Evolutionary conservation across 1,140 invertebrate genomes (phyloP), one percentile per base, ranked within the genome.

Genomic region (Apis florea): DNA sequence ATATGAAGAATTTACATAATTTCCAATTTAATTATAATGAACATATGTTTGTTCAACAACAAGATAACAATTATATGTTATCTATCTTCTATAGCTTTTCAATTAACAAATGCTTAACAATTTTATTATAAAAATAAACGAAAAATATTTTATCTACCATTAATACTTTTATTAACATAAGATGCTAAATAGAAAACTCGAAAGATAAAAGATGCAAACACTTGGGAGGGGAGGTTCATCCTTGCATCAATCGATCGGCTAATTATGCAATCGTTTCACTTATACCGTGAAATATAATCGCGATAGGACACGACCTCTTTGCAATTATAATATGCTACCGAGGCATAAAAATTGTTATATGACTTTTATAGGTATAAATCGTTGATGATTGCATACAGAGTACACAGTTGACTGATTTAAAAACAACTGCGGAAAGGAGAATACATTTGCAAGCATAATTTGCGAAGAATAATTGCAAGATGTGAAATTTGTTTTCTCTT

Each of bases 271-370:
- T 75, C 54, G 63, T 81, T 1, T 53, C 19, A 24, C 13, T 15
- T 59, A 19, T 74, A 67, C 19, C 15, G 40, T 74, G 63, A 54
- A 58, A 66, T 31, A 64, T 24, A 59, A 59, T 67, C 40, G 53
- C 19, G 71, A 81, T 81, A 81, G 75, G 53, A 75, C 63, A 24
- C 69, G 61, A 49, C 17, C 0, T 63, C 49, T 64, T 66, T 66
- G 79, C 63, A 80, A 79, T 79, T 72, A 72, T 72, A 72, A 79
- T 71, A 6, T 17, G 15, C 59, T 26, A 8, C 26, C 72, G 49
- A 24, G 26, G 26, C 59, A 26, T 63, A 54, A 58, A 74, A 80
- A 54, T 40, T 26, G 56, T 63, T 66, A 54, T n/a, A 8, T 17
- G 59, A n/a, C 31, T 26, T 51, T 26, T 26, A 61, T 72, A 31